These are phyloP conservation scores for Megalops atlanticus DNA, from an alignment of 2,113 vertebrate genomes.

Conservation along the genomic window DNA sequence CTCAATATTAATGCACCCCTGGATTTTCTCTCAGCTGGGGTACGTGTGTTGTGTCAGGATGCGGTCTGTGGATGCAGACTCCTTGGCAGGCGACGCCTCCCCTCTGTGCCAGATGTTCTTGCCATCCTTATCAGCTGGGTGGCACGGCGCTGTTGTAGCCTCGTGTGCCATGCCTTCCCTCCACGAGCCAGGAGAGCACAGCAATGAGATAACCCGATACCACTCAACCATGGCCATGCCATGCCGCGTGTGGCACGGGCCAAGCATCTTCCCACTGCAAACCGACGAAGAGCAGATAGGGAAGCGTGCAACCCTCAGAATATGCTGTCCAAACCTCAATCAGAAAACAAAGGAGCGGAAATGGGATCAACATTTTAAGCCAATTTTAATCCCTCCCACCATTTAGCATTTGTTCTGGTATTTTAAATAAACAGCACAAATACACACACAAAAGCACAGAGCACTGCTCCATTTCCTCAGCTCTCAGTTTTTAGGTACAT, in stretches of 20 bases:
- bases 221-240: slow-evolving; percentile 17
- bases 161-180: slow-evolving; percentile 15
- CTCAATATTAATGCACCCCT: slow-evolving; percentile 51
- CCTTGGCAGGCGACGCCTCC: slow-evolving; percentile 44
- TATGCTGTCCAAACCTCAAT: not conserved
- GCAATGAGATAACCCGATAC: slow-evolving; percentile 40
- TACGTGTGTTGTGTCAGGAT: slow-evolving; percentile 44
- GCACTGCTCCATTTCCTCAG: not conserved
- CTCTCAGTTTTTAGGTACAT: not conserved
- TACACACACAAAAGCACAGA: not conserved
- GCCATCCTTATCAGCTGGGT: slow-evolving; percentile 44
- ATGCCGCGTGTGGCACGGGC: not conserved
- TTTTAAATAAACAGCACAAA: no score
- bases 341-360: slow-evolving; percentile 7
- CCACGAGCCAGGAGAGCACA: slow-evolving; percentile 16
- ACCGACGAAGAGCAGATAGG: slow-evolving; percentile 19
- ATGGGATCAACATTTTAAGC: not conserved
- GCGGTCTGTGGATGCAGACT: slow-evolving; percentile 38
- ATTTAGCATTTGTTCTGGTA: not conserved
- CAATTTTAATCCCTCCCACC: not conserved
- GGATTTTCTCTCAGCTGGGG: slow-evolving; percentile 38
- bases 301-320: not conserved
- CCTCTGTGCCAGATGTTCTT: slow-evolving; percentile 44
- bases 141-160: slow-evolving; percentile 25
- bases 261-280: slow-evolving; percentile 22